These are phyloP conservation scores for Pogona vitticeps DNA, from an alignment of 2,113 vertebrate species.

Conservation along the genomic window DNA sequence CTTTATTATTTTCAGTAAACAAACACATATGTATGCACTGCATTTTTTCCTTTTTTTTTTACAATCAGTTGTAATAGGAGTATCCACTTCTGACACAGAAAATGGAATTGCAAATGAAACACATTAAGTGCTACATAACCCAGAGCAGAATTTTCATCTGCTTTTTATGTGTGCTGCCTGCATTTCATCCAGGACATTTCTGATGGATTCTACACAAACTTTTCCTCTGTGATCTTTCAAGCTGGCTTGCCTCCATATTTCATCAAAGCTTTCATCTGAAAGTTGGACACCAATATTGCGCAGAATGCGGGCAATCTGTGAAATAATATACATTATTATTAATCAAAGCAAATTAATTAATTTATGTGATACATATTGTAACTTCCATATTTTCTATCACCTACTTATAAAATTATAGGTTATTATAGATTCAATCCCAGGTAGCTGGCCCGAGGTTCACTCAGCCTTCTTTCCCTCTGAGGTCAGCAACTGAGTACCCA, in stretches of 20 bases:
- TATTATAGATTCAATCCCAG: no score
- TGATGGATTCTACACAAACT: slow-evolving; percentile 83
- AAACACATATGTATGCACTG: background rate
- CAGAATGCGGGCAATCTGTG: slow-evolving; percentile 84
- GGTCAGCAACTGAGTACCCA: no score
- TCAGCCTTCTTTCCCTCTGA: no score
- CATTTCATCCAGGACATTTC: slow-evolving; percentile 77
- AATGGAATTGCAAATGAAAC: slow-evolving; percentile 11
- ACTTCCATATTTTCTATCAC: no score
- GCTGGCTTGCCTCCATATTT: slow-evolving; percentile 83
- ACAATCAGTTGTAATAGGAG: background rate
- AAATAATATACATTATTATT: slow-evolving; percentile 25
- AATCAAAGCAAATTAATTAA: background rate
- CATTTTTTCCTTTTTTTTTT: background rate
- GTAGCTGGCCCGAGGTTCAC: no score
- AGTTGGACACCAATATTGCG: slow-evolving; percentile 77
- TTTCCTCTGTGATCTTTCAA: slow-evolving; percentile 78
- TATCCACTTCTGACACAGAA: background rate
- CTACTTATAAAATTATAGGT: no score
- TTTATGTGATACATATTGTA: no score
- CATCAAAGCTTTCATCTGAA: slow-evolving; percentile 82
- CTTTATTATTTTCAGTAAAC: background rate
- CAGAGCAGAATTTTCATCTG: slow-evolving; percentile 2
- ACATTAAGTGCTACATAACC: background rate
- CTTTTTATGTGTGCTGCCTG: slow-evolving; percentile 43